These are phyloP conservation scores for Molanna angustata DNA, from an alignment of 2,888 invertebrate species.

Conservation along the genomic window DNA sequence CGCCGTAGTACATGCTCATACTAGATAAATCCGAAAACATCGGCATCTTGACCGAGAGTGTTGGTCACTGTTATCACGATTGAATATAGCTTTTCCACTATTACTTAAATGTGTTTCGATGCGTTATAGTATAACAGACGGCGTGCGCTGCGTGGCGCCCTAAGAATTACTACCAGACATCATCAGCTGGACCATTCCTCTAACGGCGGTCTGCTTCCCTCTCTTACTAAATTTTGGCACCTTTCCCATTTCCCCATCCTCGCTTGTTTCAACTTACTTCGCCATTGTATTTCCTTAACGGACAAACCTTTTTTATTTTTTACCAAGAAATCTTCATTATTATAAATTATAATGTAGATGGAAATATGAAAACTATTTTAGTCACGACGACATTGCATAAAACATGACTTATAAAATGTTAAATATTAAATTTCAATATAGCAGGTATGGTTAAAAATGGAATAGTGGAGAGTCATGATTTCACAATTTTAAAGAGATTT, in stretches of 20 bases:
- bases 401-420: no score
- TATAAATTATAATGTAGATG: no score
- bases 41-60: conserved; percentile 52
- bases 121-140: conserved; percentile 9
- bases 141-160: conserved; percentile 25
- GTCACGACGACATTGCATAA: no score
- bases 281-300: neutral
- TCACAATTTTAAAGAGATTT: no score
- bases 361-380: no score
- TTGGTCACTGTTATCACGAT: neutral
- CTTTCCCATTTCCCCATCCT: conserved; percentile 1
- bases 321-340: no score
- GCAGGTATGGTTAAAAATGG: no score
- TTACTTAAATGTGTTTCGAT: conserved; percentile 13
- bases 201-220: conserved; percentile 35
- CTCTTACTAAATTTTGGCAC: conserved; percentile 27
- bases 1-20: conserved; percentile 56
- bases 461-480: no score
- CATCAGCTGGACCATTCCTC: conserved; percentile 1
- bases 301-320: no score
- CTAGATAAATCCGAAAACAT: conserved; percentile 66
- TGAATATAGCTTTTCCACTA: conserved; percentile 7
- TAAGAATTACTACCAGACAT: conserved; percentile 34
- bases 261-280: no score
- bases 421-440: no score